phyloP scores from a whole-genome alignment of 2,797 vertebrate species.

The Astyanax mexicanus region DNA sequence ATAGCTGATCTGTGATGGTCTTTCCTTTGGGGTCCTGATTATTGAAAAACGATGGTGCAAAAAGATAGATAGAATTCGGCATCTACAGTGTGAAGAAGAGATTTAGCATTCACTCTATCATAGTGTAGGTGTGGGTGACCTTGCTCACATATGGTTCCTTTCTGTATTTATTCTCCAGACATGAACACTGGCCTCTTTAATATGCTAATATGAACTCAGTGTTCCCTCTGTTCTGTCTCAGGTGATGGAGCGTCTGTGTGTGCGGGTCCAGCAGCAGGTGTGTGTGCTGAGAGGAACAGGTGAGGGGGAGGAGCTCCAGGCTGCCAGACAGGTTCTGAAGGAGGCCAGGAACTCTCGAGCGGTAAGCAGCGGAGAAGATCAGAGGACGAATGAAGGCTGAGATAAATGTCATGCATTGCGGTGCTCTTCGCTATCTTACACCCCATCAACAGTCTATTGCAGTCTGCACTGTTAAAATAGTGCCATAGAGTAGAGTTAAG shows the following conservation, averaged over 20 bases:
- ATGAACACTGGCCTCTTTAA: not conserved
- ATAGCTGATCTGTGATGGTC: too few species aligned
- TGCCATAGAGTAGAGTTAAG: too few species aligned
- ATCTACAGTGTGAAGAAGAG: not conserved
- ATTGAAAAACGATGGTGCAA: too few species aligned
- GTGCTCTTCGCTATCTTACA: too few species aligned
- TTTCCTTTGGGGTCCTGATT: too few species aligned
- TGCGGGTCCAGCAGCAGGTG: constrained; percentile 88
- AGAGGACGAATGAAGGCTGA: not conserved
- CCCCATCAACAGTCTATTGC: too few species aligned
- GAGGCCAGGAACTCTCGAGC: constrained; percentile 90
- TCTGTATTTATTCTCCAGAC: not conserved
- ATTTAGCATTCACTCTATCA: not conserved
- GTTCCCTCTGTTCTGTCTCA: constrained; percentile 56
- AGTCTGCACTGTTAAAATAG: too few species aligned
- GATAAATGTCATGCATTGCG: too few species aligned
- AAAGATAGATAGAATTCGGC: too few species aligned
- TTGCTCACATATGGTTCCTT: not conserved
- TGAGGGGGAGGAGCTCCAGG: constrained; percentile 86
- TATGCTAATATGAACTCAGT: not conserved
- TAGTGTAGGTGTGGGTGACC: not conserved
- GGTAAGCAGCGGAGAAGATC: constrained; percentile 65
- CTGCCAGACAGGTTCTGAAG: constrained; percentile 88
- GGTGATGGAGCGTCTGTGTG: constrained; percentile 90
- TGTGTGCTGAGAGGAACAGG: constrained; percentile 82